A percentile compares a stretch with the other conserved stretches of the same genome.
These are phyloP conservation scores for Odocoileus hemionus DNA, from an alignment of 2,113 vertebrate genomes.

Conservation along the genomic window DNA sequence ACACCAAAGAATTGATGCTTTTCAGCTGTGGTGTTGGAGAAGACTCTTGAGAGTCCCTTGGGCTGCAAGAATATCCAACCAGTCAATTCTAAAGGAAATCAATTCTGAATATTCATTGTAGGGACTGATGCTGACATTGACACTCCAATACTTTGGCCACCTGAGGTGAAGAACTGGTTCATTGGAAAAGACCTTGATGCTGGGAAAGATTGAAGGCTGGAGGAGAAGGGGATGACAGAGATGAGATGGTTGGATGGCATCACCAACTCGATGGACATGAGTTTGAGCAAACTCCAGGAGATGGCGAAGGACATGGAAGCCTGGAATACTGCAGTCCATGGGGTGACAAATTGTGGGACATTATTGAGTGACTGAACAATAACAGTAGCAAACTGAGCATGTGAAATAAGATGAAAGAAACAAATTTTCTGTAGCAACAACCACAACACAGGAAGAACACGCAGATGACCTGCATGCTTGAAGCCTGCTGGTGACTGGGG, in stretches of 20 bases:
- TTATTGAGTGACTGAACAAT: background rate
- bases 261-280: background rate
- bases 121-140: background rate
- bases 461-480: accelerated
- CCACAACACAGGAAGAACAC: background rate
- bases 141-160: background rate
- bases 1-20: background rate
- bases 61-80: background rate
- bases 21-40: background rate
- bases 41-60: background rate
- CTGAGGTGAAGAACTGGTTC: background rate
- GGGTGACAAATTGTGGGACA: background rate
- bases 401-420: background rate
- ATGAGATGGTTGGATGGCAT: background rate
- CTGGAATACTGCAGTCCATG: background rate
- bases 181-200: background rate
- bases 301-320: background rate
- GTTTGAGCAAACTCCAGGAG: background rate
- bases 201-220: background rate
- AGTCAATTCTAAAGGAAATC: background rate
- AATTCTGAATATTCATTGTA: background rate
- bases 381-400: background rate
- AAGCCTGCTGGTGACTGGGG: too few relatives aligned
- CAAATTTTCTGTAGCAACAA: background rate
- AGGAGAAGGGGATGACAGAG: background rate